phyloP scores from a whole-genome alignment of 2,888 invertebrate genomes.

The Acronicta psi region DNA sequence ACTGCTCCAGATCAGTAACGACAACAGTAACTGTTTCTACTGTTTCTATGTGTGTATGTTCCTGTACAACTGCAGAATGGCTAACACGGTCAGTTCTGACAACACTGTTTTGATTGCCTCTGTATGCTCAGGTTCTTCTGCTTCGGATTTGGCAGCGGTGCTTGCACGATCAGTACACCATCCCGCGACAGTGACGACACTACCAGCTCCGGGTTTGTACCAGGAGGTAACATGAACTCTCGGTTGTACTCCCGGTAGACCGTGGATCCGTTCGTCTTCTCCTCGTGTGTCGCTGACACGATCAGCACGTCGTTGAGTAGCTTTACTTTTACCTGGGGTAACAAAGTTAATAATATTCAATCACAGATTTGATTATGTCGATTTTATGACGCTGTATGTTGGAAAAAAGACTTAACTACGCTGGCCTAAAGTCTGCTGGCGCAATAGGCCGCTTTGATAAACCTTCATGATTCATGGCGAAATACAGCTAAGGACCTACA shows the following conservation, averaged over 20 bases:
- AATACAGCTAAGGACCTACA: no score
- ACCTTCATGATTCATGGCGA: no score
- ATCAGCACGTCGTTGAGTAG: constrained; percentile 75
- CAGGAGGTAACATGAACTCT: constrained; percentile 96
- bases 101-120: no score
- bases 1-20: neutral
- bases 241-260: constrained; percentile 97
- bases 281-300: constrained; percentile 98
- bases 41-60: no score
- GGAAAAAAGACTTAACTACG: no score
- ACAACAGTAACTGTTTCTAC: neutral
- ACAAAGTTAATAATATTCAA: neutral
- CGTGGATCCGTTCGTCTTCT: constrained; percentile 95
- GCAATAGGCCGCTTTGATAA: no score
- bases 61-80: no score
- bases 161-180: constrained; percentile 97
- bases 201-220: constrained; percentile 96
- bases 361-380: no score
- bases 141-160: constrained; percentile 84
- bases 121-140: neutral
- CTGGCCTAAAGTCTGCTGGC: no score
- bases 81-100: neutral
- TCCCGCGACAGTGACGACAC: constrained; percentile 96
- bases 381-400: no score
- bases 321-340: constrained; percentile 77